phyloP scores from a whole-genome alignment of 2,113 vertebrate genomes.

The Fulmarus glacialis region DNA sequence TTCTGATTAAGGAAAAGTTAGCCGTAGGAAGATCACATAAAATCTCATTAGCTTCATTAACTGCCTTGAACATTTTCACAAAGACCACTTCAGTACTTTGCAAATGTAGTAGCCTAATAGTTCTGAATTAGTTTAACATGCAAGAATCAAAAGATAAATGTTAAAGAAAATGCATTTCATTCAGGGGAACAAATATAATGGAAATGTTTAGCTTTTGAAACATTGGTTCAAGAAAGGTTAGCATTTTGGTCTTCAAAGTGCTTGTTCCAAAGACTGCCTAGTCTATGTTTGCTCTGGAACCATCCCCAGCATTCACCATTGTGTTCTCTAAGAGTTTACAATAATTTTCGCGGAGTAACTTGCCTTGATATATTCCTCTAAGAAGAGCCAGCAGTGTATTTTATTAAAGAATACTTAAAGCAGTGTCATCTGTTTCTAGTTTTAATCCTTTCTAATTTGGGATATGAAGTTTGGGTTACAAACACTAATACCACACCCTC shows the following conservation, averaged over 20 bases:
- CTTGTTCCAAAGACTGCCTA: neutral
- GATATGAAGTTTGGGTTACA: neutral
- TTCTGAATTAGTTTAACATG: neutral
- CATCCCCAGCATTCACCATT: neutral
- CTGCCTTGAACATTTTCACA: neutral
- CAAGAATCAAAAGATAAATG: neutral
- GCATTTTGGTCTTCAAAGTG: neutral
- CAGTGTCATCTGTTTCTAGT: constrained; percentile 17
- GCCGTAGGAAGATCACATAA: neutral
- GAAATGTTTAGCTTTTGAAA: neutral
- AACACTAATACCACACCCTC: constrained; percentile 1
- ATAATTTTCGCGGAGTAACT: neutral
- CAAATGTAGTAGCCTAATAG: neutral
- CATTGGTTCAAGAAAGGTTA: neutral
- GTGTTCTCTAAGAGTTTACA: neutral
- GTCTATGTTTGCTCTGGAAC: neutral
- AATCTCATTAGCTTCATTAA: neutral
- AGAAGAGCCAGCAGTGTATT: neutral
- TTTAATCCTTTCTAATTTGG: constrained; percentile 22
- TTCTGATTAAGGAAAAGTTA: neutral
- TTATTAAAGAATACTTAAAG: constrained; percentile 9
- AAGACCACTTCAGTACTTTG: neutral
- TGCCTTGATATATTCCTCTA: neutral
- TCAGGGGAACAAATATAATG: neutral
- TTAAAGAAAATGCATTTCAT: neutral